Evolutionary conservation across 2,888 invertebrate species (phyloP), one percentile per base, ranked within the genome.

Genomic region (Drosophila paracracens): DNA sequence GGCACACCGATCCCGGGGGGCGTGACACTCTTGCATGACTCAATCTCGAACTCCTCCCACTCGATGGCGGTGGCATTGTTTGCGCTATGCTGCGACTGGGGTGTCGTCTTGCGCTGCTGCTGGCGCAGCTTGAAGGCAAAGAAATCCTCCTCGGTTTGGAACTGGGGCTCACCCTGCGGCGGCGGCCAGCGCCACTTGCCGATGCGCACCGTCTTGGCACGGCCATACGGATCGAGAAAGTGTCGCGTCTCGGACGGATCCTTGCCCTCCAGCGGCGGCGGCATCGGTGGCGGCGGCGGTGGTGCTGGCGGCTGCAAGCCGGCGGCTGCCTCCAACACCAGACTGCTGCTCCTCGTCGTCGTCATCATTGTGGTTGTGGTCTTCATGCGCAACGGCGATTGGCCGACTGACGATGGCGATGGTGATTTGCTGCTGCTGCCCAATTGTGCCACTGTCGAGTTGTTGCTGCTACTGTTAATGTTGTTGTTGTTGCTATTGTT

Each of bases 161-260:
- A 95, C 33, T 95, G 95, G 1, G 96, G 96, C 25, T 95, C 95
- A 56, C 95, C 95, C 66, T 97, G 96, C 10, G 96, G 96, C 16
- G 98, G 98, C 10, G 99, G 99, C 99, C 99, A 99, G 74, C 97
- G 94, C 98, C 98, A 98, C 93, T 98, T 98, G 2, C 98, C 99
- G 63, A 99, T 98, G 36, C 98, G 94, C 0, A 99, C 98, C 0
- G 98, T 99, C 91, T 98, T 98, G 0, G 98, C 98, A 33, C 98
- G 94, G 0, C 98, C 98, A 88, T 98, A 98, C 0, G 98, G 98
- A 92, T 98, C 98, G 83, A 98, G 94, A 91, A 98, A 98, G 0
- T 97, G 97, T 11, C 97, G 94, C 0, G 95, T 95, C 91, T 97
- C 97, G 0, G 96, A 96, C 0, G 97, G 97, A 91, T 97, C 97